phyloP scores from a whole-genome alignment of 2,888 invertebrate genomes.

The Drosophila quasianomalipes region DNA sequence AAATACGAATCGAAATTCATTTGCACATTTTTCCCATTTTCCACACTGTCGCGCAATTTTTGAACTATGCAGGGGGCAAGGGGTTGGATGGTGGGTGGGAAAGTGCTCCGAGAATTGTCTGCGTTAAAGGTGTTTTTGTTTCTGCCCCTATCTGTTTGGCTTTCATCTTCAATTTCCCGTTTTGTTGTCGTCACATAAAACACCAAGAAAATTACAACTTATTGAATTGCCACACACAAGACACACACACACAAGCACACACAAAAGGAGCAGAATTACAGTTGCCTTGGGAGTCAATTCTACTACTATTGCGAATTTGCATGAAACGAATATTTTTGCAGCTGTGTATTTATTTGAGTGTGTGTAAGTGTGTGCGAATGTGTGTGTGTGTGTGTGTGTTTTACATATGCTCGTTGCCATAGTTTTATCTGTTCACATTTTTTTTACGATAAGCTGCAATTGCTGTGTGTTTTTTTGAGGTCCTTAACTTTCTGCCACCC shows the following conservation, averaged over 20 bases:
- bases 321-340: constrained; percentile 48
- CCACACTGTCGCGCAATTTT: constrained; percentile 56
- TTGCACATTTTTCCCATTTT: constrained; percentile 76
- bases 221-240: constrained; percentile 72
- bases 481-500: constrained; percentile 57
- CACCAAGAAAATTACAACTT: constrained; percentile 75
- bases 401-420: constrained; percentile 46
- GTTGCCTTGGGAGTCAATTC: constrained; percentile 55
- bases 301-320: constrained; percentile 22
- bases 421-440: constrained; percentile 63
- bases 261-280: constrained; percentile 31
- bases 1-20: constrained; percentile 53
- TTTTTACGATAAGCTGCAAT: constrained; percentile 47
- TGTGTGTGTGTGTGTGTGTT: constrained; percentile 1
- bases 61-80: too few species aligned
- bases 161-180: constrained; percentile 79
- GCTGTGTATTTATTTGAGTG: constrained; percentile 15
- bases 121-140: constrained; percentile 65
- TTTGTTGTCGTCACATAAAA: constrained; percentile 68
- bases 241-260: constrained; percentile 14
- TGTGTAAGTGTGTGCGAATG: background rate
- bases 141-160: constrained; percentile 63
- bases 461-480: constrained; percentile 29
- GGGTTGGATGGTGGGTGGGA: background rate
- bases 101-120: background rate